Evolutionary conservation across 2,797 vertebrate species (phyloP), one percentile per base, ranked within the genome.

Genomic region (Enteromius fasciolatus): DNA sequence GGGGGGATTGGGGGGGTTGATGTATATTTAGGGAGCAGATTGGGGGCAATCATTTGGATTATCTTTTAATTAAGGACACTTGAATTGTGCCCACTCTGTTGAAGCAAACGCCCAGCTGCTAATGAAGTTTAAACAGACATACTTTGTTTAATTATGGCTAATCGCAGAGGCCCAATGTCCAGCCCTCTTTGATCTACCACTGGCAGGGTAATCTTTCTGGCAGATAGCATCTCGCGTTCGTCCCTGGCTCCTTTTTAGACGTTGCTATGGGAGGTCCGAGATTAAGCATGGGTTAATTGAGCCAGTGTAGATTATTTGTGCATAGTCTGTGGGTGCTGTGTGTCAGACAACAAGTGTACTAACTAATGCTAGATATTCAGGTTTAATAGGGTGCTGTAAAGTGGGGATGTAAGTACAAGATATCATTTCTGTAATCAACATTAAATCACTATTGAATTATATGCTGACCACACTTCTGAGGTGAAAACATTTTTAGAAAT

Each of bases 121-220:
- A 99, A 99, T 98, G 97, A 97, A 97, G 96, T 98, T 99, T 98
- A 97, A 98, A 98, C 96, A 97, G 96, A 98, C 96, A 96, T 96
- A 97, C 95, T 98, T 98, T 98, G 97, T 98, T 98, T 98, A 98
- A 98, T 98, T 98, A 97, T 91, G 92, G 94, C 96, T 98, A 98
- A 98, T 98, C 96, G 93, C 95, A 89, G 93, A 94, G 93, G 96
- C 95, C 96, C 96, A 95, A 96, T 95, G 96, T 96, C 95, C 94
- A 93, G 95, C 95, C 95, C 94, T 95, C 96, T 98, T 99, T 99
- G 97, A 99, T 98, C 97, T 95, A 90, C 92, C 91, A 92, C 94
- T 95, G 95, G 93, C 96, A 94, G 94, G 89, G 93, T 98, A 98
- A 98, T 98, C 95, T 96, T 94, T 93, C 91, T 96, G 96, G 94